These are phyloP conservation scores for Xanthia togata DNA, from an alignment of 2,888 invertebrate genomes.

Conservation along the genomic window DNA sequence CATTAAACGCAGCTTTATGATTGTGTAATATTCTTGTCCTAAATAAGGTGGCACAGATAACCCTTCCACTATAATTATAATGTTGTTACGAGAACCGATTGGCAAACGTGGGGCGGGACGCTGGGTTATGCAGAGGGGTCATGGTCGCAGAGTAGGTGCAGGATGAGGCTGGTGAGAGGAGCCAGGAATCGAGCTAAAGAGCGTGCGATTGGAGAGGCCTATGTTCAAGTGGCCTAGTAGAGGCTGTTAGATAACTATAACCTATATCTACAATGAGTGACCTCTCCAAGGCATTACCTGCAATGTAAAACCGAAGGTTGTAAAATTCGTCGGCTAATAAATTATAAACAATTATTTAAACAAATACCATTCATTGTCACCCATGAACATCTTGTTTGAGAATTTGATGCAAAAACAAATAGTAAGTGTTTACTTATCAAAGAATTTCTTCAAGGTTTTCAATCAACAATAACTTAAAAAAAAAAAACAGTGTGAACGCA, in stretches of 20 bases:
- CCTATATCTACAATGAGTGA: neutral
- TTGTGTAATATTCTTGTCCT: neutral
- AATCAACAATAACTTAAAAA: neutral
- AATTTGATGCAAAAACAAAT: conserved; percentile 14
- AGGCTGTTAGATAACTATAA: neutral
- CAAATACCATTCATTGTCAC: conserved; percentile 21
- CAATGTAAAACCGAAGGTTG: neutral
- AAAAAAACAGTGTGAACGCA: neutral
- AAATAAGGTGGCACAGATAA: neutral
- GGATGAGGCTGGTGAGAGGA: neutral
- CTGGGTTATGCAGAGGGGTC: neutral
- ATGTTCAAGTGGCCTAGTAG: neutral
- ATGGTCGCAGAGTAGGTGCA: neutral
- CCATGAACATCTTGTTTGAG: neutral
- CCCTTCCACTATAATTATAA: neutral
- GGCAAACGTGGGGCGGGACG: neutral
- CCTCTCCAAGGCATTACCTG: neutral
- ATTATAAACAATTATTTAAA: neutral
- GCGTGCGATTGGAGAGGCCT: no score
- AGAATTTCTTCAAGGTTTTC: conserved; percentile 8
- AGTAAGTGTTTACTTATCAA: conserved; percentile 13
- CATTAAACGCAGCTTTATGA: neutral
- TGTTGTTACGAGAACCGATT: neutral
- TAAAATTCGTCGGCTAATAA: neutral
- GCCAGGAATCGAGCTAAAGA: neutral